A percentile compares a stretch with the other conserved stretches of the same genome.
phyloP scores from a whole-genome alignment of 2,797 vertebrate genomes.

The Anguilla pacifica region DNA sequence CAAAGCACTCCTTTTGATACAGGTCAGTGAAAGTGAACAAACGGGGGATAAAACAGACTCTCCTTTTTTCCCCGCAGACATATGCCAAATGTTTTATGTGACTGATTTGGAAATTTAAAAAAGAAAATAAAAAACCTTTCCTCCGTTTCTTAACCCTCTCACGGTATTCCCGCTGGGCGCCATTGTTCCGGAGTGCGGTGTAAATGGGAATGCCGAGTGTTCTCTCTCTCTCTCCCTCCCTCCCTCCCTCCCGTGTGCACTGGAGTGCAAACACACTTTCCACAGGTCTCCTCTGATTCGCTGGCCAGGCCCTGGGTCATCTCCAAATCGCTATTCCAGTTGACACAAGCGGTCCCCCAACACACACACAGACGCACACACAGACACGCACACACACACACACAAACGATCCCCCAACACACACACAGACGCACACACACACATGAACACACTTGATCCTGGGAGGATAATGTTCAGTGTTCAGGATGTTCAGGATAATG shows the following conservation, averaged over 20 bases:
- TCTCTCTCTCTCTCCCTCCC: not conserved
- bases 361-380: not conserved
- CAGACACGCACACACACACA: not conserved
- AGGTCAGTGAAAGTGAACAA: not conserved
- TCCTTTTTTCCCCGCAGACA: not conserved
- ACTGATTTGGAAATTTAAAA: too few species aligned
- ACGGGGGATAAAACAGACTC: not conserved
- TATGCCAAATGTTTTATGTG: not conserved
- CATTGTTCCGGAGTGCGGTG: not conserved
- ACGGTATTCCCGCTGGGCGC: not conserved
- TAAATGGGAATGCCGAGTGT: not conserved
- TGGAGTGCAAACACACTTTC: not conserved
- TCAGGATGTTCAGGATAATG: too few species aligned
- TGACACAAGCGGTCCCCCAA: not conserved
- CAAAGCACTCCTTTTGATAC: not conserved
- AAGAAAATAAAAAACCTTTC: too few species aligned
- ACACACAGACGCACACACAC: not conserved
- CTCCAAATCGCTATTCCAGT: constrained; percentile 4
- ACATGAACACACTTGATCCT: too few species aligned
- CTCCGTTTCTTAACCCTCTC: not conserved
- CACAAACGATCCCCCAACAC: too few species aligned
- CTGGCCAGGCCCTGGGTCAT: not conserved
- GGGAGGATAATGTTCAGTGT: not conserved
- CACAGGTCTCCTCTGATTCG: not conserved
- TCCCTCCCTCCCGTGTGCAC: too few species aligned